Evolutionary conservation across 2,888 invertebrate genomes (phyloP).

Genomic region (Allygus modestus): DNA sequence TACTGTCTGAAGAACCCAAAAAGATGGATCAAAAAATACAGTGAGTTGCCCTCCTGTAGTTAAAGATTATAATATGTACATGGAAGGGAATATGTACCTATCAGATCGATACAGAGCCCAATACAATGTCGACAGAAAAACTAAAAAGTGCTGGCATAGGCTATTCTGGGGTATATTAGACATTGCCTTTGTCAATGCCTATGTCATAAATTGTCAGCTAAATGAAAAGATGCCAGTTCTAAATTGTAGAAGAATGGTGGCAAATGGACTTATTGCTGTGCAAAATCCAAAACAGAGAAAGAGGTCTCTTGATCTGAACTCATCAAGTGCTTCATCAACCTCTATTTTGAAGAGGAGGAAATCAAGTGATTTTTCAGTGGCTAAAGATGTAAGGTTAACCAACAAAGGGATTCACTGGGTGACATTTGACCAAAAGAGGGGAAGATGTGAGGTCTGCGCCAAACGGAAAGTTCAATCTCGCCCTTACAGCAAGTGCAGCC

Average conservation of each 20-base stretch:
- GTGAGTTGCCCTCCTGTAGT: slow-evolving; percentile 18
- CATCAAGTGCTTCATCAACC: too few species aligned
- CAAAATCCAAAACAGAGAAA: too few species aligned
- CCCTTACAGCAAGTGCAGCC: not conserved
- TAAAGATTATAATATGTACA: slow-evolving; percentile 30
- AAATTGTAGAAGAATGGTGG: too few species aligned
- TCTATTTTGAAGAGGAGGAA: too few species aligned
- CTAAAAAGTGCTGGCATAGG: slow-evolving; percentile 35
- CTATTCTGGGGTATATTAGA: too few species aligned
- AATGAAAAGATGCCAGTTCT: too few species aligned
- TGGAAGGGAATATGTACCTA: too few species aligned
- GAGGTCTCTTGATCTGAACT: too few species aligned
- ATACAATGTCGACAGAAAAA: slow-evolving; percentile 26
- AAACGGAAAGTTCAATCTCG: not conserved
- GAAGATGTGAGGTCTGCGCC: slow-evolving; percentile 5
- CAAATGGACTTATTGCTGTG: too few species aligned
- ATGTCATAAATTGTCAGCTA: too few species aligned
- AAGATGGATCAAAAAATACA: slow-evolving; percentile 32
- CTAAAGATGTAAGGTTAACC: not conserved
- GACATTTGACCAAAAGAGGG: not conserved
- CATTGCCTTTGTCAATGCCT: too few species aligned
- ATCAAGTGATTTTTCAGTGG: too few species aligned
- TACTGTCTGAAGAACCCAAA: not conserved
- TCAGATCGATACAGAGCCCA: slow-evolving; percentile 13
- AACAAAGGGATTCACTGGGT: not conserved